Evolutionary conservation across 2,888 invertebrate species (phyloP).

Genomic region (Hypsopygia costalis): DNA sequence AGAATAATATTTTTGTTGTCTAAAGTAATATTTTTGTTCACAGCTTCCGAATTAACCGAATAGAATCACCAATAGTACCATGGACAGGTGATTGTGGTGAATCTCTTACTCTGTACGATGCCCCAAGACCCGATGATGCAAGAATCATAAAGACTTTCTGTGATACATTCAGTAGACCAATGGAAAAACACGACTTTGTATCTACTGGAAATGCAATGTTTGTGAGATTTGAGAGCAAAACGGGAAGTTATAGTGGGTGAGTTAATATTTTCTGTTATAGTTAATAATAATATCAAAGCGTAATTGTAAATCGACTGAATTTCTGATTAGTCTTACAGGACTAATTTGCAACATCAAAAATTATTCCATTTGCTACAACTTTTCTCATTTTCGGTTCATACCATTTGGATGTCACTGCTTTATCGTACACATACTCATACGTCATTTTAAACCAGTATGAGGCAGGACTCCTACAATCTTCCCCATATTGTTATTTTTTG

Average conservation of each 20-base stretch:
- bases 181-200: slow-evolving; percentile 96
- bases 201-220: slow-evolving; percentile 93
- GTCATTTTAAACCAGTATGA: no score
- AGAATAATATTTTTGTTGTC: no score
- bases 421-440: no score
- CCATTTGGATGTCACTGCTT: no score
- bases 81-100: slow-evolving; percentile 95
- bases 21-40: slow-evolving; percentile 5
- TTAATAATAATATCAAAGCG: no score
- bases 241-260: slow-evolving; percentile 94
- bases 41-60: slow-evolving; percentile 93
- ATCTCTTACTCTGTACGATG: slow-evolving; percentile 93
- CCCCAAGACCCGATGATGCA: slow-evolving; percentile 92
- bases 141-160: slow-evolving; percentile 96
- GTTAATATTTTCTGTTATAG: slow-evolving; percentile 18
- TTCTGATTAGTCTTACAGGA: no score
- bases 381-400: no score
- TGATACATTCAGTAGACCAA: slow-evolving; percentile 94
- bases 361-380: no score
- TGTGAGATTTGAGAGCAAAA: slow-evolving; percentile 94
- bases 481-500: no score
- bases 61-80: slow-evolving; percentile 92
- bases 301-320: no score
- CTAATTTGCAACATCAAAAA: no score
- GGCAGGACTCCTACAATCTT: no score